These are phyloP conservation scores for Agrilus biguttatus DNA, from an alignment of 2,888 invertebrate species.

Conservation along the genomic window DNA sequence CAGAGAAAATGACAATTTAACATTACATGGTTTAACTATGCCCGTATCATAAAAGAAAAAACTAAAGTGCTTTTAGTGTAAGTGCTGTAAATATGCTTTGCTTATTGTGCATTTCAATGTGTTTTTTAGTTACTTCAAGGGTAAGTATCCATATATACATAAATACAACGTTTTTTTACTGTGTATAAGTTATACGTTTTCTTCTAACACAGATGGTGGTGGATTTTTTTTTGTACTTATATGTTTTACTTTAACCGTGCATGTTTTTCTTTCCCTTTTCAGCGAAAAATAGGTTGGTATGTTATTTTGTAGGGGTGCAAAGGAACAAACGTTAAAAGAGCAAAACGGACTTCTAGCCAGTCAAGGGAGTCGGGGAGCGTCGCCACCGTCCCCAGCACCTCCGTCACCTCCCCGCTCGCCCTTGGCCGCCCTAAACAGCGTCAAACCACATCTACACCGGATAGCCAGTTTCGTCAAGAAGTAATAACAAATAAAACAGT, in stretches of 20 bases:
- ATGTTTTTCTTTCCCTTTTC: neutral
- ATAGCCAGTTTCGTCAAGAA: constrained; percentile 34
- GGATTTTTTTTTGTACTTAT: neutral
- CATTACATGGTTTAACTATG: too few relatives aligned
- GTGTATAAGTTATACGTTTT: neutral
- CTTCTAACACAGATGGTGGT: neutral
- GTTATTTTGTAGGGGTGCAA: constrained; percentile 32
- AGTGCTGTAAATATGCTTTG: too few relatives aligned
- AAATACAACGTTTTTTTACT: too few relatives aligned
- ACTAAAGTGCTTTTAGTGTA: too few relatives aligned
- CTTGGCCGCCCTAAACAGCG: constrained; percentile 26
- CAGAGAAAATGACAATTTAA: too few relatives aligned
- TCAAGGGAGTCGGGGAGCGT: constrained; percentile 26
- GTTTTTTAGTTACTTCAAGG: too few relatives aligned
- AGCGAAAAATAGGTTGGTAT: constrained; percentile 1
- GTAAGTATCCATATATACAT: too few relatives aligned
- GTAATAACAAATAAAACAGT: constrained; percentile 14
- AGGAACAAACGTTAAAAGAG: constrained; percentile 35
- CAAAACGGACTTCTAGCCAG: constrained; percentile 16
- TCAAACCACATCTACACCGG: constrained; percentile 32
- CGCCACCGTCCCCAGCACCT: constrained; percentile 21
- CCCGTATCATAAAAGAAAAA: too few relatives aligned
- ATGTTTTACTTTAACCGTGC: neutral
- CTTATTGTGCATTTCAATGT: too few relatives aligned
- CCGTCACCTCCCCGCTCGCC: constrained; percentile 27